A percentile compares a stretch with the other conserved stretches of the same genome.
Evolutionary conservation across 2,888 invertebrate species (phyloP).

Genomic region (Brachylomia viminalis): DNA sequence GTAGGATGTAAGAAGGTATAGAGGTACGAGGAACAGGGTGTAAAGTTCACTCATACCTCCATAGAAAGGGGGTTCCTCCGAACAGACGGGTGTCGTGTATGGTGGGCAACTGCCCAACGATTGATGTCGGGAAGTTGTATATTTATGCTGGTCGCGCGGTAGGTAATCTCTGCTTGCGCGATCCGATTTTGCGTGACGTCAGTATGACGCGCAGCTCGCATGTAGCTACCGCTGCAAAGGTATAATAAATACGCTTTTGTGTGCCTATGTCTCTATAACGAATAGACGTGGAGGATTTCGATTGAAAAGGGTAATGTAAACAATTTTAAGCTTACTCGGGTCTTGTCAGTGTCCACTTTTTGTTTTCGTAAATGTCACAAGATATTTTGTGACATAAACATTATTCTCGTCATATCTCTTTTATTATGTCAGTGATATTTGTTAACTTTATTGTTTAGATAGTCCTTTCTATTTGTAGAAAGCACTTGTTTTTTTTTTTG

Average conservation of each 20-base stretch:
- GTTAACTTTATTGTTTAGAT: not conserved
- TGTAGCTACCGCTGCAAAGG: too few species aligned
- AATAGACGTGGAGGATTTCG: conserved; percentile 63
- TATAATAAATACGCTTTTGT: not conserved
- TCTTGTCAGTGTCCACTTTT: conserved; percentile 71
- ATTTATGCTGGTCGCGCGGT: too few species aligned
- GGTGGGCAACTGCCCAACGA: too few species aligned
- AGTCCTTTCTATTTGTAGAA: not conserved
- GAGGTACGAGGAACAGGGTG: too few species aligned
- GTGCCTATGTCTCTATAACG: conserved; percentile 43
- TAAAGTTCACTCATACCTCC: too few species aligned
- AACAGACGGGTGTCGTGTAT: too few species aligned
- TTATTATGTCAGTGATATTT: conserved; percentile 12
- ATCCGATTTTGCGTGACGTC: too few species aligned
- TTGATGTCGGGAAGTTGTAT: too few species aligned
- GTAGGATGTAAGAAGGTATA: not conserved
- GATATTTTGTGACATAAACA: conserved; percentile 45
- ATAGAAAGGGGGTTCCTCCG: too few species aligned
- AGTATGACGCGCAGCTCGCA: too few species aligned
- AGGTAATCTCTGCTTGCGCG: too few species aligned
- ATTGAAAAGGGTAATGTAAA: conserved; percentile 74
- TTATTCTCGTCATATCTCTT: conserved; percentile 27
- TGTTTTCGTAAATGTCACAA: conserved; percentile 58
- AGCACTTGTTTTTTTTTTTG: too few species aligned
- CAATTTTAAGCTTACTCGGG: conserved; percentile 65